phyloP scores from a whole-genome alignment of 2,888 invertebrate genomes.

The Pandemis corylana region DNA sequence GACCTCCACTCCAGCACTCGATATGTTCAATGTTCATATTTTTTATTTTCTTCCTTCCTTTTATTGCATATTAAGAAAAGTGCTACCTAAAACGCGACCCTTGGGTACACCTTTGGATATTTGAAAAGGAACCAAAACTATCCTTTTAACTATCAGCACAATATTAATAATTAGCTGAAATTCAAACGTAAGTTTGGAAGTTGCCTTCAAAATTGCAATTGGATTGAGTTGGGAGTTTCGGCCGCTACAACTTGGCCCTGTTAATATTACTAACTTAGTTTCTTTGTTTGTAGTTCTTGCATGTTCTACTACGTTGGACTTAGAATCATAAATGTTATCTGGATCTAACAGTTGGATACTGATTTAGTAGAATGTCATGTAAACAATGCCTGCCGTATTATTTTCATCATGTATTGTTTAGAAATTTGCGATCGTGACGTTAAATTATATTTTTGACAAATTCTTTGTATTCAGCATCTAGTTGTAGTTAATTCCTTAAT shows the following conservation, averaged over 20 bases:
- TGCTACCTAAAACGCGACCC: neutral
- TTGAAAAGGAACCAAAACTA: neutral
- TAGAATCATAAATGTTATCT: neutral
- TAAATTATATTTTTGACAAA: too few species aligned
- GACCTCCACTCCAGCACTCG: too few species aligned
- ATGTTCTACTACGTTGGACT: neutral
- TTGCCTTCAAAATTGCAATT: conserved; percentile 10
- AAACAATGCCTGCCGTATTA: neutral
- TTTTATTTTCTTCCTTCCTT: neutral
- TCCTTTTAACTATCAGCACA: neutral
- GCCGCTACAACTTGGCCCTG: conserved; percentile 1
- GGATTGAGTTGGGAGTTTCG: neutral
- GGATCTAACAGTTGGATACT: neutral
- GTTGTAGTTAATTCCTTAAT: too few species aligned
- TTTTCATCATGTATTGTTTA: neutral
- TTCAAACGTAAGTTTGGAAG: neutral
- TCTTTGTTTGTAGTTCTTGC: neutral
- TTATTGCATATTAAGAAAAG: neutral
- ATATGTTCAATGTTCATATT: too few species aligned
- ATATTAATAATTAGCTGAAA: neutral
- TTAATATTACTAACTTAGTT: conserved; percentile 7
- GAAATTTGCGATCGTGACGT: too few species aligned
- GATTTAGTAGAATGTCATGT: neutral
- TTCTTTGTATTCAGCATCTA: too few species aligned
- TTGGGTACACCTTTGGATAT: neutral